Base-by-base conservation (phyloP, 2,888 invertebrate species). In the Pecten maximus region DNA sequence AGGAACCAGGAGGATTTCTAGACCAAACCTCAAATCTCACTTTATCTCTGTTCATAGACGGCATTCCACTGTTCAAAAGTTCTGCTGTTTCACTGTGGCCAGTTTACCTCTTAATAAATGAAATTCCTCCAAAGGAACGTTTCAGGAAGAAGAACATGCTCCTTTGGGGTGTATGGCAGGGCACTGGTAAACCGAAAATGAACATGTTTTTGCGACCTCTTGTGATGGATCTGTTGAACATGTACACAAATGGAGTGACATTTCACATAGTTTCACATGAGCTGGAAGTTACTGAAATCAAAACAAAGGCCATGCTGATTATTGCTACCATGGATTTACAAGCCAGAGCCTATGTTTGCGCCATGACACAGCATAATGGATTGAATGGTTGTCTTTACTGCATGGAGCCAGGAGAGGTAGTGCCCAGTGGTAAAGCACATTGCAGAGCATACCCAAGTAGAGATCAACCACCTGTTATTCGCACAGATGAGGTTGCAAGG, bases 61-160 rank as follows among this genome's bases (percentile, higher is more conserved):
- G 91, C 40, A 60, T 92, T 16, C 92, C 92, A 19, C 86, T 92
- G 8, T 92, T 92, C 86, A 91, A 92, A 90, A 91, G 91, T 88
- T 92, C 92, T n/a, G 86, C 90, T 40, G 91, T 91, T 10, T 91
- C 90, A 15, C n/a, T 92, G 35, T 92, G 92, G 92, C 92, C 91
- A 44, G 91, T 92, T 1, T 92, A 92, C 86, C 74, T 91, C 35
- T 40, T 92, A 0, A 91, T 92, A 23, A 91, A 92, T 91, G 92
- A 92, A 89, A 50, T 92, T 35, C 91, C 92, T 39, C 40, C 91
- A 74, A 74, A 89, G 39, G 90, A 91, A 50, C 40, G 91, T 16
- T 92, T 92, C 60, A 23, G 23, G 19, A 89, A 40, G 40, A 91
- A 91, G 48, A 92, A 91, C 50, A 91, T 91, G 91, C 28, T 92